Base-by-base conservation (phyloP, 2,113 vertebrate genomes). In the Rhinoptilus africanus region DNA sequence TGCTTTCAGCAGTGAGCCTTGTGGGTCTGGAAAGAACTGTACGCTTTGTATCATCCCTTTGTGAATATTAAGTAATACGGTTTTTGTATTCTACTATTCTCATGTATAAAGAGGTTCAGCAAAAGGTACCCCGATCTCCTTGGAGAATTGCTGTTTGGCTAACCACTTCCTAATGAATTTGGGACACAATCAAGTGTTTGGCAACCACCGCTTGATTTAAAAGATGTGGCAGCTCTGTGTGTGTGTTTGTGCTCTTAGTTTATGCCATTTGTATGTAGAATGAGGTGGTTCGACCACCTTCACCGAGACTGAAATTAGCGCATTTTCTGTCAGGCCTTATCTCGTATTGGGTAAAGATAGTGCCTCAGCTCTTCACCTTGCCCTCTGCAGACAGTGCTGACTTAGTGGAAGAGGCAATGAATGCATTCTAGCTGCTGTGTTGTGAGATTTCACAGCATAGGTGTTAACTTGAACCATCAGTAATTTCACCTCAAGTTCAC, bases 51-150 rank as follows among this genome's bases (percentile, higher is more conserved):
- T 60, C 21, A 89, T 11, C 16, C 10, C 22, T 48, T 79, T 41
- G 35, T 37, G 53, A 56, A 50, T 71, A 20, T n/a, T 41, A 63
- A 62, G 48, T 39, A 18, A 5, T 28, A 10, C 0, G 0, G 5
- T 2, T 4, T 66, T 71, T 85, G 4, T 85, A 22, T 89, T 69
- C 39, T 82, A 5, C 47, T 84, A 6, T 35, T 22, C 23, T 88
- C 11, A 5, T 2, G 4, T 43, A 18, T 60, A 45, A 88, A 86
- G 47, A 71, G 5, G 11, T 60, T 81, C 75, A 83, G 23, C 18
- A 59, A 62, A 80, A 72, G 37, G 14, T 51, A 67, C 20, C 23
- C 10, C 20, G 27, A 77, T 23, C 8, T 91, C 20, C 35, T 74
- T 71, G 48, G 53, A 76, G 75, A 76, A 45, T 90, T 93, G 34